A percentile compares a stretch with the other conserved stretches of the same genome.
These are phyloP conservation scores for Mesembrinibis cayennensis DNA, from an alignment of 2,113 vertebrate species.

Conservation along the genomic window DNA sequence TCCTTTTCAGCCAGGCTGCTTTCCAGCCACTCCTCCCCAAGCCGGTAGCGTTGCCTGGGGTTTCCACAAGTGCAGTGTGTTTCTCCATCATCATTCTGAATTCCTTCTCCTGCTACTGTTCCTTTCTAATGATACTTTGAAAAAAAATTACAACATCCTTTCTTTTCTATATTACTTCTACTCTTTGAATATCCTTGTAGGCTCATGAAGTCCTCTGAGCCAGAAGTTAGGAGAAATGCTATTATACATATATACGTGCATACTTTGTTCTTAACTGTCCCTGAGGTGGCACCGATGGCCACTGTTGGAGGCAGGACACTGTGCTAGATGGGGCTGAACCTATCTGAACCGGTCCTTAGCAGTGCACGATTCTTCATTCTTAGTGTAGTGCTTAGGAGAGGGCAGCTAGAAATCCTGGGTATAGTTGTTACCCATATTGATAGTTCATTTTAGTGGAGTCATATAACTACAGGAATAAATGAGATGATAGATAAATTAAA, in stretches of 20 bases:
- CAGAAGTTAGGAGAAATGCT: not conserved
- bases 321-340: not conserved
- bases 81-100: not conserved
- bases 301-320: not conserved
- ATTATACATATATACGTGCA: no score
- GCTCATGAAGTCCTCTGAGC: not conserved
- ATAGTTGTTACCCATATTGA: not conserved
- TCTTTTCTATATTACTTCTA: not conserved
- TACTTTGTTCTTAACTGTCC: not conserved
- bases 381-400: not conserved
- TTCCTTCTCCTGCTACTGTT: not conserved
- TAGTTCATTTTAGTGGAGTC: not conserved
- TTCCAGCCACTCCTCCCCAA: no score
- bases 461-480: not conserved
- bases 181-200: not conserved
- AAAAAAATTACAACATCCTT: not conserved
- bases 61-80: not conserved
- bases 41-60: no score
- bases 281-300: not conserved
- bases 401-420: not conserved
- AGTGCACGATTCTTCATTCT: not conserved
- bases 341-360: not conserved
- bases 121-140: not conserved
- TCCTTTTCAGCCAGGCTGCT: no score
- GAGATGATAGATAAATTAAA: not conserved